Evolutionary conservation across 2,888 invertebrate species (phyloP).

Genomic region (Gastracanthus pulcherrimus): DNA sequence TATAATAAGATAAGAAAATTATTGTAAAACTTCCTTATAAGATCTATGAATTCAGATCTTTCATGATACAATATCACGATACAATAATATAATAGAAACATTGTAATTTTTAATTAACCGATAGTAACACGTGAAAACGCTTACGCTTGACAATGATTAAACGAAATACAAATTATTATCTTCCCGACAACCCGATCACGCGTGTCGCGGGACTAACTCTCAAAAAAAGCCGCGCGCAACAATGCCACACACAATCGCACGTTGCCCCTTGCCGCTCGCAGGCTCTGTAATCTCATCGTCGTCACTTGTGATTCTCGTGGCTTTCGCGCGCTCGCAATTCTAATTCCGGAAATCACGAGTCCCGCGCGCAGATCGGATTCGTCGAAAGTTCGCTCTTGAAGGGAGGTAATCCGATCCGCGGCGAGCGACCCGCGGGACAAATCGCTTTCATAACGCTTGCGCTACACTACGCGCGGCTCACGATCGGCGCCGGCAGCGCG

Average conservation of each 20-base stretch:
- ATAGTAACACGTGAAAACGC: neutral
- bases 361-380: constrained; percentile 10
- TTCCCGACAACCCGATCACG: no score
- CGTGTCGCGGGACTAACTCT: no score
- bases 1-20: no score
- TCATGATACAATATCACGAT: neutral
- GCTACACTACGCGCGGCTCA: no score
- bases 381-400: constrained; percentile 24
- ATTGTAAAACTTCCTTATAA: neutral
- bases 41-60: neutral
- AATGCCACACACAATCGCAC: neutral
- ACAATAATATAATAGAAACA: neutral
- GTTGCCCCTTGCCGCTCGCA: neutral
- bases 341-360: constrained; percentile 38
- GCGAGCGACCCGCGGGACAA: neutral
- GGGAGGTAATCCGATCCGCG: constrained; percentile 2
- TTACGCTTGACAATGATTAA: no score
- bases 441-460: constrained; percentile 37
- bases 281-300: neutral
- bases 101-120: neutral
- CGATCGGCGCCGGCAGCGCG: neutral
- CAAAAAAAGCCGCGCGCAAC: neutral
- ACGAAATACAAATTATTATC: no score
- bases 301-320: no score
- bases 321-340: constrained; percentile 1